Evolutionary conservation across 2,113 vertebrate species (phyloP), one percentile per base, ranked within the genome.

Genomic region (Syrrhaptes paradoxus): DNA sequence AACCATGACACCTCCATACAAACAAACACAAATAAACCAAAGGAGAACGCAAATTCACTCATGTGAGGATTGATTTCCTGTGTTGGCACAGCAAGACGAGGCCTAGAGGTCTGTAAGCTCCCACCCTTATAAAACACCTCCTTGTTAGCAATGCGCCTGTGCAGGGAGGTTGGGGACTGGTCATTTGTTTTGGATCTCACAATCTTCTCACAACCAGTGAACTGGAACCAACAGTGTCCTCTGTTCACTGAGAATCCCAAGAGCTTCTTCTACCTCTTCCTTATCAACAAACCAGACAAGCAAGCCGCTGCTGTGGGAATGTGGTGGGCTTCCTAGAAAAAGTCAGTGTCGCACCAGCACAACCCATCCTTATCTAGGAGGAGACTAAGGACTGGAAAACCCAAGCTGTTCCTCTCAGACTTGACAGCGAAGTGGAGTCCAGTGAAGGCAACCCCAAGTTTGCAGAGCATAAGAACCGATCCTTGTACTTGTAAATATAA

Each of bases 21-120:
- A 92, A 71, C 34, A 94, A 57, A 85, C 31, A 87, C 34, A 91
- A 95, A 85, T 61, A 89, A 96, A 86, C 48, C 89, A 61, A 87
- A 90, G 29, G 14, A 73, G 61, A 89, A 86, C 51, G 52, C n/a
- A 88, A 86, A 88, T 68, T 68, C 43, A 83, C 45, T 68, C 28
- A 62, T 59, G 31, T 67, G 63, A 80, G 55, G 45, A 54, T 26
- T 94, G 36, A 59, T 83, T 79, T 95, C 63, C 78, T 91, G 29
- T 67, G 38, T 63, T 84, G 63, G 65, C 62, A 87, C n/a, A 84
- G 84, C 12, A 71, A 68, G 31, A 75, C 45, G 32, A 82, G 19
- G 48, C 36, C 83, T 36, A 58, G 55, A 94, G 70, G 34, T 79
- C 71, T 91, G 13, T 5, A 87, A 85, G 41, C 13, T 81, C 52